These are phyloP conservation scores for Erebia ligea DNA, from an alignment of 2,888 invertebrate genomes.

Conservation along the genomic window DNA sequence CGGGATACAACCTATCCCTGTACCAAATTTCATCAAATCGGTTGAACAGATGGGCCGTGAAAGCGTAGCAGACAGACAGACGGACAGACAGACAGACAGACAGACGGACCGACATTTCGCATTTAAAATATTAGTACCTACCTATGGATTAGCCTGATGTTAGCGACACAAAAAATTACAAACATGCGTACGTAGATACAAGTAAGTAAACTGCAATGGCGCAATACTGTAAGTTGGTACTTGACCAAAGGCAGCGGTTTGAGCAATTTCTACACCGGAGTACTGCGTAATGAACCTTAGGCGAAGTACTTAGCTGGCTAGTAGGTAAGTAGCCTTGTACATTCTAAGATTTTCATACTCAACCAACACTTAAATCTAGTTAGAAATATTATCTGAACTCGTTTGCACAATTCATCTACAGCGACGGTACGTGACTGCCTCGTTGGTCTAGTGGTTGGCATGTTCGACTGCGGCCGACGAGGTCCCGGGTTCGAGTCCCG, in stretches of 20 bases:
- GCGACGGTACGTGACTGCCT: background rate
- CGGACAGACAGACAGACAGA: no score
- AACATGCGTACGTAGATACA: conserved; percentile 14
- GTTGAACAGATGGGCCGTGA: no score
- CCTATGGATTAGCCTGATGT: no score
- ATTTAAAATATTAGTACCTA: no score
- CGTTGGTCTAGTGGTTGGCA: no score
- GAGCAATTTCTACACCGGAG: conserved; percentile 41
- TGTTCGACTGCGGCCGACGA: no score
- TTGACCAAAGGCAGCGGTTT: conserved; percentile 37
- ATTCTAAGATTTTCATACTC: conserved; percentile 24
- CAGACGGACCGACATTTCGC: no score
- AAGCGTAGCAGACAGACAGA: no score
- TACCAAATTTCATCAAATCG: no score
- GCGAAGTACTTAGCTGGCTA: conserved; percentile 20
- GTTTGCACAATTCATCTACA: background rate
- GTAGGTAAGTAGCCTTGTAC: conserved; percentile 27
- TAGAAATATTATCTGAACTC: background rate
- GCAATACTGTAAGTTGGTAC: conserved; percentile 36
- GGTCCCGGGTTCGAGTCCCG: no score
- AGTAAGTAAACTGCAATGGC: conserved; percentile 36
- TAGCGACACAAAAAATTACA: background rate
- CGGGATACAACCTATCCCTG: no score
- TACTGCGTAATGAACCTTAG: conserved; percentile 41
- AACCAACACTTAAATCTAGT: background rate